phyloP scores from a whole-genome alignment of 2,797 vertebrate genomes.

The Enteromius viviparus region DNA sequence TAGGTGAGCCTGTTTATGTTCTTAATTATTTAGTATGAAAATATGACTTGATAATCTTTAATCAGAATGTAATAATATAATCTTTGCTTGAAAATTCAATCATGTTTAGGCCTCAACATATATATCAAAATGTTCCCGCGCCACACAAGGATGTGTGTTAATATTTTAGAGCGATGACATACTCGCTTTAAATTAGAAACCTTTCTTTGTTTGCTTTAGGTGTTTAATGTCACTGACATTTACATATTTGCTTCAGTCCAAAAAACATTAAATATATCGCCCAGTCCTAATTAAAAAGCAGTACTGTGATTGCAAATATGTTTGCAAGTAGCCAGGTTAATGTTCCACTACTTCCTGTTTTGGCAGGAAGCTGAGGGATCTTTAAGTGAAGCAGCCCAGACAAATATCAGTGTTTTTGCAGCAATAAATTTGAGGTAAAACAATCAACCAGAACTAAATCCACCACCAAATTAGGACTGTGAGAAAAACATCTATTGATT shows the following conservation, averaged over 20 bases:
- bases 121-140: background rate
- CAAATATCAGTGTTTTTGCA: constrained; percentile 50
- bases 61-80: background rate
- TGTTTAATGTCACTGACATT: background rate
- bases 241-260: background rate
- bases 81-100: background rate
- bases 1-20: background rate
- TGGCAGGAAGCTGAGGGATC: constrained; percentile 45
- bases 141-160: background rate
- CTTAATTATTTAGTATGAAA: background rate
- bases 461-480: constrained; percentile 35
- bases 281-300: constrained; percentile 18
- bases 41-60: background rate
- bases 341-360: constrained; percentile 49
- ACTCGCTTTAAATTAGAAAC: background rate
- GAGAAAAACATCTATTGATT: constrained; percentile 8
- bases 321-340: constrained; percentile 36
- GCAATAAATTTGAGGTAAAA: constrained; percentile 47
- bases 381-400: constrained; percentile 50
- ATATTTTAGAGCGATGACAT: background rate
- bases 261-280: background rate
- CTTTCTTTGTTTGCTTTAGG: background rate
- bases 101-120: background rate
- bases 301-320: constrained; percentile 18
- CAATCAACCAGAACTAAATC: constrained; percentile 24